phyloP scores from a whole-genome alignment of 2,113 vertebrate genomes.

The Psilopogon haemacephalus region DNA sequence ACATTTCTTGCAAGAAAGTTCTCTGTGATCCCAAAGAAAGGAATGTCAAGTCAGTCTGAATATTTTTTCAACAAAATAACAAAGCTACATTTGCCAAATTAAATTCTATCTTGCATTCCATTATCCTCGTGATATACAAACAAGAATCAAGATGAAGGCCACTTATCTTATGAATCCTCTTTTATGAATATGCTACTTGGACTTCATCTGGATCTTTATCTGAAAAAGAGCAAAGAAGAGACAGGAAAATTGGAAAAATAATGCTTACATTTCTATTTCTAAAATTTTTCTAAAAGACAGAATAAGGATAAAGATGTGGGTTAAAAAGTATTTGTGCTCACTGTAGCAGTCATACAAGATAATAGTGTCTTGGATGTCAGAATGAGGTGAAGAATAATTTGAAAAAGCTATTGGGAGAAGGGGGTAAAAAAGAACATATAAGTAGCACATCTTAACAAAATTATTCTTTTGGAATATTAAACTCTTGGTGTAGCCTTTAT shows the following conservation, averaged over 20 bases:
- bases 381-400: background rate
- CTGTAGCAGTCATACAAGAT: background rate
- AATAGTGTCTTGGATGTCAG: background rate
- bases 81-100: background rate
- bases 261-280: constrained; percentile 17
- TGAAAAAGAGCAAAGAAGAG: background rate
- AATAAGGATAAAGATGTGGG: background rate
- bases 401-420: background rate
- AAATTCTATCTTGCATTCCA: constrained; percentile 7
- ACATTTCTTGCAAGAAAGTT: constrained; percentile 8
- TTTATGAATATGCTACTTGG: background rate
- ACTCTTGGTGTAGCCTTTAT: background rate
- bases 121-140: constrained; percentile 4
- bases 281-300: constrained; percentile 6
- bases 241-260: background rate
- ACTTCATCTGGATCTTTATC: background rate
- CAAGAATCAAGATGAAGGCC: constrained; percentile 7
- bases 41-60: background rate
- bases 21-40: background rate
- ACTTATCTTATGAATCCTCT: background rate
- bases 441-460: background rate
- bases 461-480: background rate
- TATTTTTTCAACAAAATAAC: constrained; percentile 39
- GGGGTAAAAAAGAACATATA: background rate
- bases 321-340: background rate